These are phyloP conservation scores for Riparia riparia DNA, from an alignment of 2,113 vertebrate species.

Conservation along the genomic window DNA sequence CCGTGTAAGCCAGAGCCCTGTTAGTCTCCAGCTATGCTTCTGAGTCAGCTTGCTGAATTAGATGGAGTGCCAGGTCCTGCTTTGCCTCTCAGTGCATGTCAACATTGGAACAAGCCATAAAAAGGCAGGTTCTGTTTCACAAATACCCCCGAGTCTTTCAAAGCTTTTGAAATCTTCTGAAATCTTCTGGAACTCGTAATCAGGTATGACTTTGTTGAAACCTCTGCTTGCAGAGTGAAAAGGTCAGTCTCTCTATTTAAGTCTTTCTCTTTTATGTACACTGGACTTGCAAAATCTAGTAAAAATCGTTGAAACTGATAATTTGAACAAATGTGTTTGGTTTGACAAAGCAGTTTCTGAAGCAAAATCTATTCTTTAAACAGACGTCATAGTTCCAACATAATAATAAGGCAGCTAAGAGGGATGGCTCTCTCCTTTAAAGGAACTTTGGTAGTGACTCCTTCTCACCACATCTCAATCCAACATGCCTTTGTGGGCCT, in stretches of 20 bases:
- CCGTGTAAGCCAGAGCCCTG: neutral
- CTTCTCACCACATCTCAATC: neutral
- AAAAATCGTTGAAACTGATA: neutral
- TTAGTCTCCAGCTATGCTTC: neutral
- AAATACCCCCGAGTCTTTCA: constrained; percentile 1
- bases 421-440: neutral
- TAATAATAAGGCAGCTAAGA: neutral
- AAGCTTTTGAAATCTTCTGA: constrained; percentile 40
- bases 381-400: neutral
- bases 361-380: neutral
- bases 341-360: neutral
- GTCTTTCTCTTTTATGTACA: constrained; percentile 16
- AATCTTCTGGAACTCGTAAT: constrained; percentile 28
- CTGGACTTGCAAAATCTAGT: constrained; percentile 49
- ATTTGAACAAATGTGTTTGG: constrained; percentile 1
- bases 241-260: constrained; percentile 45
- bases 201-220: constrained; percentile 37
- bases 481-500: neutral
- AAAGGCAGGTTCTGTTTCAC: neutral
- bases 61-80: neutral
- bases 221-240: constrained; percentile 53
- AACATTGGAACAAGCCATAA: neutral
- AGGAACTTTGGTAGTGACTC: neutral
- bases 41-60: neutral
- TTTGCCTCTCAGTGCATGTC: neutral